Base-by-base conservation (phyloP, 2,113 vertebrate species). In the Rhadina sibilatrix region DNA sequence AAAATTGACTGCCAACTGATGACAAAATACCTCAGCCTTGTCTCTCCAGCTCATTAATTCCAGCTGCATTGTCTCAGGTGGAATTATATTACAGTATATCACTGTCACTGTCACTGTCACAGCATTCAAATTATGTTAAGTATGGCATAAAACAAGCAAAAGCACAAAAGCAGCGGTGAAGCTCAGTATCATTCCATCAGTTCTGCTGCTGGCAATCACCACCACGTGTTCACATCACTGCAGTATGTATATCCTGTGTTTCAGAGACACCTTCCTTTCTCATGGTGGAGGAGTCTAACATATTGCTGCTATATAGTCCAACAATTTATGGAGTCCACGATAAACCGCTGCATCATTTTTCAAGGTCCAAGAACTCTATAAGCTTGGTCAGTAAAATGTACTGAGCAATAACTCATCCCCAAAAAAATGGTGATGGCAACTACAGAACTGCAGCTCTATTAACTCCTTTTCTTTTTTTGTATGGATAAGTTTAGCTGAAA, bases 341-440 rank as follows among this genome's bases (percentile, higher is more conserved):
- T 93, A 83, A 95, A 89, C 69, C 92, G 76, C 79, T 84, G 77
- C 57, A 89, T 77, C 92, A 6, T 96, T 97, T 96, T 92, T 97
- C 97, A 96, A 96, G 96, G 93, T 93, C 94, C 93, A 87, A 92
- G 65, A 96, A 94, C 80, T 92, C 94, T 61, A 79, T 40, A 76
- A 69, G 85, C 93, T 95, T 95, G 90, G 90, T 95, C 96, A 97
- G 94, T 97, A 96, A 97, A 94, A 97, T 57, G 77, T 63, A 60
- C 87, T 76, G 72, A 96, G 74, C 63, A 93, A 91, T 97, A 96
- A 96, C 24, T 97, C 93, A 93, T 79, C 64, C 23, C 54, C 15
- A 9, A 69, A 96, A 83, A 94, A 90, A 95, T 28, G 49, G 79
- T 37, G 69, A 92, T 72, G 70, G 94, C 86, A 95, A 87, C 76